phyloP scores from a whole-genome alignment of 2,888 invertebrate species.

The Drosophila atripex region DNA sequence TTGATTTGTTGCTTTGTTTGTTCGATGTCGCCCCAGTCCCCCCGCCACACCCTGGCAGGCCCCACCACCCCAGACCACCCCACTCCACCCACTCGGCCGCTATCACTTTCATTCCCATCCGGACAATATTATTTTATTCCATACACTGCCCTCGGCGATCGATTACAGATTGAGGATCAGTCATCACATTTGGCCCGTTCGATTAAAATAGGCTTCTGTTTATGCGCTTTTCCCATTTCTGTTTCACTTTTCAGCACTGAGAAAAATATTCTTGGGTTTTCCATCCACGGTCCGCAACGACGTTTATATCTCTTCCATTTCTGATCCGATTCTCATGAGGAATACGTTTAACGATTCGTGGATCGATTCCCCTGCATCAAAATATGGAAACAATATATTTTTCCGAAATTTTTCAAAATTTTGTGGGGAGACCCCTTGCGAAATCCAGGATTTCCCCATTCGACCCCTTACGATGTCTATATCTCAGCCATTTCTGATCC shows the following conservation, averaged over 20 bases:
- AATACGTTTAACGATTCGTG: no score
- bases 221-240: not conserved
- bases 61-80: not conserved
- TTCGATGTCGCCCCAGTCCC: not conserved
- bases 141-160: slow-evolving; percentile 15
- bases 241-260: not conserved
- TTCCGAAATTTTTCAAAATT: no score
- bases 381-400: no score
- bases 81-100: not conserved
- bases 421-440: no score
- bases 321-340: no score
- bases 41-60: no score
- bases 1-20: slow-evolving; percentile 7
- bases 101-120: not conserved
- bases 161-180: slow-evolving; percentile 26
- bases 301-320: no score
- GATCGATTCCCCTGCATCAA: no score
- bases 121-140: not conserved
- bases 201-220: slow-evolving; percentile 21
- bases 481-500: no score
- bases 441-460: no score
- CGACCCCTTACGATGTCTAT: no score
- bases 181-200: not conserved
- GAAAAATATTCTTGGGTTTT: not conserved
- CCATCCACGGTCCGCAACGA: no score